Evolutionary conservation across 2,113 vertebrate genomes (phyloP).

Genomic region (Mobula birostris): DNA sequence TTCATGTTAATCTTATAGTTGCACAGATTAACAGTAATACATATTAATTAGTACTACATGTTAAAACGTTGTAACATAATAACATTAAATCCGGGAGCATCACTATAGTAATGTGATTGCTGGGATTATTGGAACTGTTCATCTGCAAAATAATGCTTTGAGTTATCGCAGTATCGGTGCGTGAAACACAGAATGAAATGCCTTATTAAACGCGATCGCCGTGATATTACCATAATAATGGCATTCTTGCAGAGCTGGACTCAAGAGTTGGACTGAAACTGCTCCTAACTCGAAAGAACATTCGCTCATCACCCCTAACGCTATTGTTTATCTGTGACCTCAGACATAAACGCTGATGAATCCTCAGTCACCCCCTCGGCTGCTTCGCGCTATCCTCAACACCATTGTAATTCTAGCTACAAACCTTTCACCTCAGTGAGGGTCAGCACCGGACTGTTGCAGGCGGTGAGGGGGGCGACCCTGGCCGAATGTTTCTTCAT

Average conservation of each 20-base stretch:
- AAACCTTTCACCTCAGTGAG: conserved; percentile 93
- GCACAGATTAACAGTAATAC: background rate
- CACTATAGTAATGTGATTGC: background rate
- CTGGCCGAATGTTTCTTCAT: conserved; percentile 96
- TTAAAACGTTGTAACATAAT: background rate
- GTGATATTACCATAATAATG: background rate
- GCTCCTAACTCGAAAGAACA: background rate
- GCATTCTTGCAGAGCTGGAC: background rate
- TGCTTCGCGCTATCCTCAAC: too few relatives aligned
- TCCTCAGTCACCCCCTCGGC: background rate
- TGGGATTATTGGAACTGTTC: background rate
- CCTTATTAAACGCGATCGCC: background rate
- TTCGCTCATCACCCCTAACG: too few relatives aligned
- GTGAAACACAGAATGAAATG: background rate
- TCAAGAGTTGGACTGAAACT: background rate
- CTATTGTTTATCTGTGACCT: background rate
- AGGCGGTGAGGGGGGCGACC: conserved; percentile 89
- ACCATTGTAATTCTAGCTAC: too few relatives aligned
- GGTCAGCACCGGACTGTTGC: conserved; percentile 92
- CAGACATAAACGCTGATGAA: too few relatives aligned
- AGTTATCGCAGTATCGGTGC: background rate
- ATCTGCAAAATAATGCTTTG: background rate
- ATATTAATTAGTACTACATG: background rate
- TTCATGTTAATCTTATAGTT: background rate
- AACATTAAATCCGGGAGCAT: background rate